Conservation (phyloP, 2,797 vertebrate species). For the Tarsius wallacei region DNA sequence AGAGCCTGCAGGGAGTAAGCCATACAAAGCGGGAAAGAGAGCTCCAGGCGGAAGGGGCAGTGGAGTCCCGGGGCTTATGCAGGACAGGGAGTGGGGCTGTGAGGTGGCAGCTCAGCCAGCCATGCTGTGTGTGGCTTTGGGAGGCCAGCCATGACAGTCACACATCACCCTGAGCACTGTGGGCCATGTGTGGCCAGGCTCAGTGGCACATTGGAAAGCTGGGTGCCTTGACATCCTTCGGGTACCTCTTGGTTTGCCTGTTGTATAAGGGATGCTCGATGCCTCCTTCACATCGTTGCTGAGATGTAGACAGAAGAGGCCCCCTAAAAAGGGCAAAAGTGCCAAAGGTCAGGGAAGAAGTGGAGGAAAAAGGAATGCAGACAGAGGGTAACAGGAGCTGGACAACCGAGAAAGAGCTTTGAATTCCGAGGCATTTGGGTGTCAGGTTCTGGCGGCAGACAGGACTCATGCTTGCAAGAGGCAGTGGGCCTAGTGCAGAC, state of each 20-base stretch:
- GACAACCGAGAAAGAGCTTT: background rate
- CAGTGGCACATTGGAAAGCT: background rate
- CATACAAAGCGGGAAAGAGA: background rate
- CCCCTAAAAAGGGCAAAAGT: background rate
- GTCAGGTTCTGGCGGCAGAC: background rate
- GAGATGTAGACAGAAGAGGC: background rate
- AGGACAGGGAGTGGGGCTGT: rapidly evolving
- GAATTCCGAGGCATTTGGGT: background rate
- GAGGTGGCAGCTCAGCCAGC: background rate
- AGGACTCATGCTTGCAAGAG: background rate
- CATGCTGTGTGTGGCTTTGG: background rate
- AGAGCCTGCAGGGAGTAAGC: background rate
- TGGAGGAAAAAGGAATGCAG: background rate
- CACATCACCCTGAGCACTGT: background rate
- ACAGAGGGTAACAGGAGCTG: background rate
- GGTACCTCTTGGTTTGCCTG: background rate
- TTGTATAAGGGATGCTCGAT: background rate
- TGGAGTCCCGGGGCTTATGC: rapidly evolving
- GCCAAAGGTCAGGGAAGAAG: background rate
- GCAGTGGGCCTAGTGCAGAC: too few species aligned
- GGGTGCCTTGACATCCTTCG: background rate
- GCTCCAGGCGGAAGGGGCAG: background rate
- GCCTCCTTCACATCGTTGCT: background rate
- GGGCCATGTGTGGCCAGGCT: background rate
- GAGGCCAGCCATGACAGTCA: background rate